phyloP scores from a whole-genome alignment of 2,113 vertebrate genomes.

The Cebus imitator region DNA sequence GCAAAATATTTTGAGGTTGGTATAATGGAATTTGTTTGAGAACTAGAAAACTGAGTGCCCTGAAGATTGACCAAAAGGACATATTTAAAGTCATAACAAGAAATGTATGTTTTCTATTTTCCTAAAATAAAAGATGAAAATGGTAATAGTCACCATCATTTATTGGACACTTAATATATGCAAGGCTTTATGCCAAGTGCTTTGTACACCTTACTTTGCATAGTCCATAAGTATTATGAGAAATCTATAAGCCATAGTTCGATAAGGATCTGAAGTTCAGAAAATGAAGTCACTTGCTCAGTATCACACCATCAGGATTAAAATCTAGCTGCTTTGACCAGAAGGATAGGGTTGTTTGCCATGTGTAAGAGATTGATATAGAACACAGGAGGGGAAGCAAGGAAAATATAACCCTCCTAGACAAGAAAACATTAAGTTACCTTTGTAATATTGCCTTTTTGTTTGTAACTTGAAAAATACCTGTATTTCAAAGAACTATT shows the following conservation, averaged over 20 bases:
- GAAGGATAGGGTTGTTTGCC: not conserved
- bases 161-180: not conserved
- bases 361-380: not conserved
- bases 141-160: not conserved
- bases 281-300: not conserved
- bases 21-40: not conserved
- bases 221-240: not conserved
- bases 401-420: not conserved
- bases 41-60: not conserved
- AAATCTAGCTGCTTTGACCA: constrained; percentile 14
- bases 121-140: not conserved
- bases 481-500: constrained; percentile 9
- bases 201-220: not conserved
- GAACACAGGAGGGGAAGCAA: not conserved
- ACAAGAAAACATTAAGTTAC: not conserved
- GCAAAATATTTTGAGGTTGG: not conserved
- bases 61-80: not conserved
- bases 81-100: not conserved
- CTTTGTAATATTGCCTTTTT: not conserved
- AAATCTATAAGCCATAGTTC: not conserved
- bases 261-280: not conserved
- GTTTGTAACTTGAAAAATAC: not conserved
- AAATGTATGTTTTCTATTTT: not conserved
- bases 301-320: not conserved
- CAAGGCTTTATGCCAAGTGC: not conserved